Evolutionary conservation across 2,113 vertebrate genomes (phyloP).

Genomic region (Brachypodius melanocephalos): DNA sequence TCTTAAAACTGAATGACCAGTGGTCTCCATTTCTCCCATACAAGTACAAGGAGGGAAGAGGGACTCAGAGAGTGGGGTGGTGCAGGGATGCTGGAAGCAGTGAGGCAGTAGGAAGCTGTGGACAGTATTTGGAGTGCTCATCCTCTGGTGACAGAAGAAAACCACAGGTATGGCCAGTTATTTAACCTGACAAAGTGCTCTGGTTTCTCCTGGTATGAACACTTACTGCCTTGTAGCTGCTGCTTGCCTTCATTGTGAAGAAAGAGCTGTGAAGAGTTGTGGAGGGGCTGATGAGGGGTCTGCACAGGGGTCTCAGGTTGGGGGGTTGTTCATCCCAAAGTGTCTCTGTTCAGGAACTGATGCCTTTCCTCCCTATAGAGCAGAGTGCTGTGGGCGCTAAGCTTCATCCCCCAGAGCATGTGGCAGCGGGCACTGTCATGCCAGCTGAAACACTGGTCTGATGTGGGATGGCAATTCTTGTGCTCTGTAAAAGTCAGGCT

Average conservation of each 20-base stretch:
- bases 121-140: background rate
- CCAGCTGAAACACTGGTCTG: background rate
- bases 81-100: background rate
- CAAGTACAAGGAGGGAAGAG: background rate
- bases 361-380: background rate
- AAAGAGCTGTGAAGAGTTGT: background rate
- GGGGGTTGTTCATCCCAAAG: background rate
- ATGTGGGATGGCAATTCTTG: conserved; percentile 5
- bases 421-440: background rate
- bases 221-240: background rate
- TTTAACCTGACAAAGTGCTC: background rate
- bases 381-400: background rate
- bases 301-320: background rate
- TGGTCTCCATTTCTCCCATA: background rate
- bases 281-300: background rate
- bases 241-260: background rate
- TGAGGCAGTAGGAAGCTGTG: background rate
- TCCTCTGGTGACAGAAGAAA: background rate
- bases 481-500: conserved; percentile 4
- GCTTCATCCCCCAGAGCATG: background rate
- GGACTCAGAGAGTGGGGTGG: background rate
- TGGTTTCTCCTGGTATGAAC: background rate
- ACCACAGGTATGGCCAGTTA: background rate
- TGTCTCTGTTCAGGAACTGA: background rate
- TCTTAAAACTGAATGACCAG: background rate